Percentiles rank a stretch among this genome's conserved stretches.
phyloP scores from a whole-genome alignment of 1,140 invertebrate species.

The Stegodyphus dumicola region DNA sequence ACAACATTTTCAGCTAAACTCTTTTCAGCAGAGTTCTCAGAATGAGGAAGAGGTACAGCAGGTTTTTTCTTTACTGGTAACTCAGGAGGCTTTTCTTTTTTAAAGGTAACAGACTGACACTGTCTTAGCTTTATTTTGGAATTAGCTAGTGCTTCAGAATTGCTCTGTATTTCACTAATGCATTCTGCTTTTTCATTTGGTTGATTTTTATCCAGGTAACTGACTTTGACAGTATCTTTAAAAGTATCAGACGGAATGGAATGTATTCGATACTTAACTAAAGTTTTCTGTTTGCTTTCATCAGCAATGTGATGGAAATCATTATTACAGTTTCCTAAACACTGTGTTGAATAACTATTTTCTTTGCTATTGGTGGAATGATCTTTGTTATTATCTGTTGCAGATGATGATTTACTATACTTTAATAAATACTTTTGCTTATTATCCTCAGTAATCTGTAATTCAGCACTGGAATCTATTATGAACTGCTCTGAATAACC shows the following conservation, averaged over 20 bases:
- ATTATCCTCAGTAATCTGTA: neutral
- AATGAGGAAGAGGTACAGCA: neutral
- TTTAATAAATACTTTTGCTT: neutral
- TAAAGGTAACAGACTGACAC: neutral
- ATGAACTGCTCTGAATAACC: neutral
- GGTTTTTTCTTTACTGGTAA: conserved; percentile 55
- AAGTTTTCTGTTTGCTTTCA: no score
- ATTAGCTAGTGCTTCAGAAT: neutral
- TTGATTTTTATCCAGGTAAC: no score
- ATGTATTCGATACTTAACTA: no score
- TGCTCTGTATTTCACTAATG: no score
- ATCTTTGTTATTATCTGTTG: neutral
- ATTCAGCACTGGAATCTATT: neutral
- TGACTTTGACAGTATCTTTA: neutral
- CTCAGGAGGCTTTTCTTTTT: conserved; percentile 44
- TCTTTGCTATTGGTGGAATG: neutral
- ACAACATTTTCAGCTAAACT: neutral
- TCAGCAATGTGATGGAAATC: neutral
- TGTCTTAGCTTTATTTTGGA: neutral
- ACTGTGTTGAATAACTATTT: neutral
- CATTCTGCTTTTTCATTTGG: no score
- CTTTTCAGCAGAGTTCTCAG: neutral
- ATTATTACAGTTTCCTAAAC: neutral
- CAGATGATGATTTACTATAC: neutral
- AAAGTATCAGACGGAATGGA: no score